Evolutionary conservation across 2,113 vertebrate genomes (phyloP).

Genomic region (Ivindomyrus marchei): DNA sequence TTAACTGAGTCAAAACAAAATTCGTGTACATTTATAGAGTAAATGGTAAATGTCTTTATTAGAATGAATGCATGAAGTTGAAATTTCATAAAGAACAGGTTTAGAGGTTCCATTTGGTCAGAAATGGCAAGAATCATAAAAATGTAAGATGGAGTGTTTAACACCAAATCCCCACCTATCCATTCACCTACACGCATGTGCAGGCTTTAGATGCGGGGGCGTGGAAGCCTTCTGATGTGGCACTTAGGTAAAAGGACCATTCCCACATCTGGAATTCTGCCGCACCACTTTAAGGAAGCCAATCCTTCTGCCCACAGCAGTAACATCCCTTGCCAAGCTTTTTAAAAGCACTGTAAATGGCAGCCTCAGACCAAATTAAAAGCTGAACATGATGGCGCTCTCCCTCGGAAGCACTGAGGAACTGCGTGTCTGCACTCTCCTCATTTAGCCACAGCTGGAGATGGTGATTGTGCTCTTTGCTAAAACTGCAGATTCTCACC

Average conservation of each 20-base stretch:
- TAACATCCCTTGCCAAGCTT: neutral
- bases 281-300: neutral
- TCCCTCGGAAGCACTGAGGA: neutral
- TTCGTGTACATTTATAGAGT: neutral
- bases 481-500: neutral
- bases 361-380: neutral
- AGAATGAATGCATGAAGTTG: too few relatives aligned
- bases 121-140: too few relatives aligned
- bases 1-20: neutral
- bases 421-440: neutral
- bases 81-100: too few relatives aligned
- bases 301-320: neutral
- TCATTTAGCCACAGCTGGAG: neutral
- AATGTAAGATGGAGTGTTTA: neutral
- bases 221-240: neutral
- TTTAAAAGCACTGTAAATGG: neutral
- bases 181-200: neutral
- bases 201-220: neutral
- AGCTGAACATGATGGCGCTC: neutral
- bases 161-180: neutral
- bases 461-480: neutral
- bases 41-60: too few relatives aligned
- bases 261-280: neutral
- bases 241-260: neutral
- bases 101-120: too few relatives aligned